Conservation (phyloP, 2,888 invertebrate species). For the Orchesella flavescens region DNA sequence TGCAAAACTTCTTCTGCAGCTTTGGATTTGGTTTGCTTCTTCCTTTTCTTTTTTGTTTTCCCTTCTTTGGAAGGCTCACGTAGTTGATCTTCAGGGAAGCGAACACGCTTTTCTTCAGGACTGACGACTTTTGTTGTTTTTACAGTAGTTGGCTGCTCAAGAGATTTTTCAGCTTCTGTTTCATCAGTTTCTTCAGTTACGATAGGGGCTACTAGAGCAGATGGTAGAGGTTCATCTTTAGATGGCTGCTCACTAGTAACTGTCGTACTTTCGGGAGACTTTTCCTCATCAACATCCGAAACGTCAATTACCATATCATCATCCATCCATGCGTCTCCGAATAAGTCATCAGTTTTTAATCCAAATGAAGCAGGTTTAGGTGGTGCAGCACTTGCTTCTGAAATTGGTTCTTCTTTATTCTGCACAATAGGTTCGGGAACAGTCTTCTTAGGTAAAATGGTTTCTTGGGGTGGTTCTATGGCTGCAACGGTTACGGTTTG, state of each 20-base stretch:
- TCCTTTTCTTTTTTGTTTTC: constrained; percentile 40
- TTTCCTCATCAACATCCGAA: constrained; percentile 51
- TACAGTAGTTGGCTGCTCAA: constrained; percentile 3
- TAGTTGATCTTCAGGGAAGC: constrained; percentile 48
- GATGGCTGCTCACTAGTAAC: constrained; percentile 37
- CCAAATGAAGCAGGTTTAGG: background rate
- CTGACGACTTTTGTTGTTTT: background rate
- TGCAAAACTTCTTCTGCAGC: constrained; percentile 36
- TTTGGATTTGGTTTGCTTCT: constrained; percentile 46
- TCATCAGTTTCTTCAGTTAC: background rate
- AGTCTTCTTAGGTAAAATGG: too few relatives aligned
- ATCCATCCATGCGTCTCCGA: constrained; percentile 61
- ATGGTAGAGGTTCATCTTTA: constrained; percentile 2
- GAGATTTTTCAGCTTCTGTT: background rate
- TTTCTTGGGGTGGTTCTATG: too few relatives aligned
- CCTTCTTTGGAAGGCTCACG: constrained; percentile 24
- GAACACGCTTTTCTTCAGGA: constrained; percentile 56
- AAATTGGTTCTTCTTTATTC: too few relatives aligned
- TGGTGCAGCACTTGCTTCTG: background rate
- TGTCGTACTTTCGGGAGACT: constrained; percentile 57
- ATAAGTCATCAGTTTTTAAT: background rate
- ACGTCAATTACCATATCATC: constrained; percentile 62
- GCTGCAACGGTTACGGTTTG: background rate
- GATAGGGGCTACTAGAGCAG: background rate
- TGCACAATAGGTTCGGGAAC: too few relatives aligned